These are phyloP conservation scores for Drosophila incognita DNA, from an alignment of 2,888 invertebrate species.

Conservation along the genomic window DNA sequence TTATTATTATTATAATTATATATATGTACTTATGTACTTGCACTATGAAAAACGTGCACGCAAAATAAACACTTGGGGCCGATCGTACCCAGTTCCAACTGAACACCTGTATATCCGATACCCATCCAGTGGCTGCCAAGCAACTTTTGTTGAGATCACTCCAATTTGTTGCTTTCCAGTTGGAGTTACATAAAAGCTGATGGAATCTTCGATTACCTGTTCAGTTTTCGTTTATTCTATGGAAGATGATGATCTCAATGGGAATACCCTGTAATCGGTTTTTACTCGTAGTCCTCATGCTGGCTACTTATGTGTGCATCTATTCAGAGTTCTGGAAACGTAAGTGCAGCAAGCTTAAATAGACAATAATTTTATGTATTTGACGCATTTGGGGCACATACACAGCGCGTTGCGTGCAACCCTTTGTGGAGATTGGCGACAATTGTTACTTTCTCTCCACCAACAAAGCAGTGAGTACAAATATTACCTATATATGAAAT, in stretches of 20 bases:
- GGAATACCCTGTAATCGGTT: slow-evolving; percentile 35
- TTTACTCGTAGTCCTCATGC: slow-evolving; percentile 35
- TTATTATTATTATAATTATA: neutral
- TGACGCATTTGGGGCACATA: neutral
- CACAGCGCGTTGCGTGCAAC: slow-evolving; percentile 51
- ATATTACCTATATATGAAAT: neutral
- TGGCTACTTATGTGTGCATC: slow-evolving; percentile 45
- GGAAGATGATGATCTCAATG: slow-evolving; percentile 6
- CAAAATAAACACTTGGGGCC: neutral
- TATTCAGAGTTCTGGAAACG: slow-evolving; percentile 44
- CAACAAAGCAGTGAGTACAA: slow-evolving; percentile 54
- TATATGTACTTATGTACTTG: too few relatives aligned
- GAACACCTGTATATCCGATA: slow-evolving; percentile 1
- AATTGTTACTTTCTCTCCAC: slow-evolving; percentile 67
- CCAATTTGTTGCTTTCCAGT: neutral
- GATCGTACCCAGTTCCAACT: neutral
- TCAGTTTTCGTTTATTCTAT: slow-evolving; percentile 15
- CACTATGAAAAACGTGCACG: too few relatives aligned
- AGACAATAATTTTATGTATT: neutral
- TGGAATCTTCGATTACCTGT: neutral
- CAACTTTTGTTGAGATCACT: neutral
- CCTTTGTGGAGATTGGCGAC: slow-evolving; percentile 59
- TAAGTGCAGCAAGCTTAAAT: slow-evolving; percentile 24
- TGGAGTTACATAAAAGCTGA: slow-evolving; percentile 25
- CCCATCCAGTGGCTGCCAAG: neutral